Evolutionary conservation across 2,888 invertebrate genomes (phyloP).

Genomic region (Microctonus aethiopoides): DNA sequence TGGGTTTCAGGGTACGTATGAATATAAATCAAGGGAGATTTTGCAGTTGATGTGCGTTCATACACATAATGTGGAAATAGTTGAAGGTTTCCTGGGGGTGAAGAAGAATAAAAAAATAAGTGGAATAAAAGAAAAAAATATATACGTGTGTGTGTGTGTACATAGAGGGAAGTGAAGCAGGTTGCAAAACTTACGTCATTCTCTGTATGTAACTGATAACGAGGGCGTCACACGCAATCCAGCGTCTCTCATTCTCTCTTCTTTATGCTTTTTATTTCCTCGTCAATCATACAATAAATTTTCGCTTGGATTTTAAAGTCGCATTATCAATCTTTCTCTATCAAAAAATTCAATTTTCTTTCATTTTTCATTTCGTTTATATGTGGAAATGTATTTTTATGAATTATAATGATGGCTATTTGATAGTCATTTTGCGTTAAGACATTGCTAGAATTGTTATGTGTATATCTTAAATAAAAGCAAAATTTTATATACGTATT

Average conservation of each 20-base stretch:
- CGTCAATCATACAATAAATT: slow-evolving; percentile 36
- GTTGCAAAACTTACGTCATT: not conserved
- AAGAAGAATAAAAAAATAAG: not conserved
- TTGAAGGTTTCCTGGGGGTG: not conserved
- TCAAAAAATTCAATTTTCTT: not conserved
- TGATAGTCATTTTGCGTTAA: not conserved
- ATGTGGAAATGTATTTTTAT: not conserved
- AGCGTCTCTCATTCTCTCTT: slow-evolving; percentile 12
- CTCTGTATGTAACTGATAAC: slow-evolving; percentile 28
- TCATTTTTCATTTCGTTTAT: not conserved
- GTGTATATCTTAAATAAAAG: not conserved
- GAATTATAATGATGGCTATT: not conserved
- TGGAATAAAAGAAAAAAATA: not conserved
- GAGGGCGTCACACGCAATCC: slow-evolving; percentile 36
- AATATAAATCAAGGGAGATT: no score
- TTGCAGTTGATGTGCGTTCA: not conserved
- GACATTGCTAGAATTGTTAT: slow-evolving; percentile 7
- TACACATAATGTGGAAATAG: not conserved
- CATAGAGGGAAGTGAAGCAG: not conserved
- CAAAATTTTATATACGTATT: not conserved
- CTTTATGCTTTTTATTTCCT: slow-evolving; percentile 5
- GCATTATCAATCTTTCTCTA: not conserved
- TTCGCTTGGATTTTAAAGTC: slow-evolving; percentile 19
- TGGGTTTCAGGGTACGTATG: no score
- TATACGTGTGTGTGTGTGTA: not conserved